Conservation (phyloP, 2,888 invertebrate species). For the Amaurobius ferox region DNA sequence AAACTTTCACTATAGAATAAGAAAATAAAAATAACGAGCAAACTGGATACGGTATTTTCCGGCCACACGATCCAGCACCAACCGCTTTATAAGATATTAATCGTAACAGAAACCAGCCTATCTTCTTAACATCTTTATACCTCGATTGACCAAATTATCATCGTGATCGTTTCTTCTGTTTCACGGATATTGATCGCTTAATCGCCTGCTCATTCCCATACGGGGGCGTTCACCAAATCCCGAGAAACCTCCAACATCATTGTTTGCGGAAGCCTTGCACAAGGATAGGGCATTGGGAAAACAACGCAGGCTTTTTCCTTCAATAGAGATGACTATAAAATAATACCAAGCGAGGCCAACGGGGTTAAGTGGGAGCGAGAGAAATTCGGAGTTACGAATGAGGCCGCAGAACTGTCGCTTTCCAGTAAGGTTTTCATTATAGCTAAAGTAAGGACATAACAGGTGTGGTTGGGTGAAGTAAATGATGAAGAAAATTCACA, state of each 20-base stretch:
- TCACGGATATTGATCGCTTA: not conserved
- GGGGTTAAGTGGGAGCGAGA: not conserved
- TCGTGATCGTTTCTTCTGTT: not conserved
- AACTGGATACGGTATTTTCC: too few relatives aligned
- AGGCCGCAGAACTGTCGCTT: not conserved
- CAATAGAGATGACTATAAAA: not conserved
- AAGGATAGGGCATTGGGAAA: slow-evolving; percentile 12
- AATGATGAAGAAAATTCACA: too few relatives aligned
- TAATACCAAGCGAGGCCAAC: not conserved
- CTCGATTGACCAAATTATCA: not conserved
- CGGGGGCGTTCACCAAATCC: slow-evolving; percentile 3
- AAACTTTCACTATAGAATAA: too few relatives aligned
- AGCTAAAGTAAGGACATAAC: not conserved
- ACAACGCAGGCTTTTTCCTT: not conserved
- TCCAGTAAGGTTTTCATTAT: not conserved
- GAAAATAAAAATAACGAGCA: too few relatives aligned
- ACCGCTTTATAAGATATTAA: not conserved
- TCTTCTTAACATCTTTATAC: not conserved
- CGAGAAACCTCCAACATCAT: not conserved
- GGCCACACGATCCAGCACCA: not conserved
- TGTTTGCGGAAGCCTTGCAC: not conserved
- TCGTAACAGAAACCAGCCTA: not conserved
- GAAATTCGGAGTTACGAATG: not conserved
- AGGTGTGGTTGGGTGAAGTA: not conserved
- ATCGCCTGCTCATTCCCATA: not conserved